These are phyloP conservation scores for Plebejus anna DNA, from an alignment of 2,888 invertebrate species.

Conservation along the genomic window DNA sequence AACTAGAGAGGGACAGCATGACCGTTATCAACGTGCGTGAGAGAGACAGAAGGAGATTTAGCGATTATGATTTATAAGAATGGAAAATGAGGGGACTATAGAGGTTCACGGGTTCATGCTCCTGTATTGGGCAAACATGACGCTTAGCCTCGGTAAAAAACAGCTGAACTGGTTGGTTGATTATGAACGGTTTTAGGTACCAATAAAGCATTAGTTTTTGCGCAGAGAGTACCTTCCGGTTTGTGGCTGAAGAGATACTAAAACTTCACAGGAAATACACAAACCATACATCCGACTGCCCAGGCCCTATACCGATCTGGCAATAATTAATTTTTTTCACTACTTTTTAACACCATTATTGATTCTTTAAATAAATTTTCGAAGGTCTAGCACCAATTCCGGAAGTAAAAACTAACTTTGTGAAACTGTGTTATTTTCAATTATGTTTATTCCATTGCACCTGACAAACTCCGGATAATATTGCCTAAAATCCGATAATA, in stretches of 20 bases:
- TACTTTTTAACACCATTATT: too few species aligned
- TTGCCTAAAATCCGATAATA: too few species aligned
- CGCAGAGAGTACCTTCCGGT: too few species aligned
- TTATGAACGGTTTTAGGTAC: neutral
- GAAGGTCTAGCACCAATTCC: too few species aligned
- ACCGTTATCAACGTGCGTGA: slow-evolving; percentile 49
- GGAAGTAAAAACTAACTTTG: too few species aligned
- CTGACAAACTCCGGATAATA: too few species aligned
- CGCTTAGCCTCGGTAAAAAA: neutral
- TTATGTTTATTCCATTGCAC: too few species aligned
- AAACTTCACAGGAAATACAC: neutral
- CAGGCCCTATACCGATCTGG: too few species aligned
- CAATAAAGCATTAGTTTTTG: neutral
- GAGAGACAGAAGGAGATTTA: slow-evolving; percentile 69
- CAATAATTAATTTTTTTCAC: too few species aligned
- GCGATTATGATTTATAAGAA: slow-evolving; percentile 79
- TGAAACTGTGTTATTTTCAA: too few species aligned
- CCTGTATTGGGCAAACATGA: slow-evolving; percentile 40
- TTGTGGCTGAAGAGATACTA: neutral
- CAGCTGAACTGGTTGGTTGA: neutral
- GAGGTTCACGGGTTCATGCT: slow-evolving; percentile 46
- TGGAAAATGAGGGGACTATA: slow-evolving; percentile 67
- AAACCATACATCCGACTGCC: too few species aligned
- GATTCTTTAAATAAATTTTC: too few species aligned
- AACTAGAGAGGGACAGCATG: slow-evolving; percentile 60